Conservation (phyloP, 2,888 invertebrate species). For the Clivina fossor region DNA sequence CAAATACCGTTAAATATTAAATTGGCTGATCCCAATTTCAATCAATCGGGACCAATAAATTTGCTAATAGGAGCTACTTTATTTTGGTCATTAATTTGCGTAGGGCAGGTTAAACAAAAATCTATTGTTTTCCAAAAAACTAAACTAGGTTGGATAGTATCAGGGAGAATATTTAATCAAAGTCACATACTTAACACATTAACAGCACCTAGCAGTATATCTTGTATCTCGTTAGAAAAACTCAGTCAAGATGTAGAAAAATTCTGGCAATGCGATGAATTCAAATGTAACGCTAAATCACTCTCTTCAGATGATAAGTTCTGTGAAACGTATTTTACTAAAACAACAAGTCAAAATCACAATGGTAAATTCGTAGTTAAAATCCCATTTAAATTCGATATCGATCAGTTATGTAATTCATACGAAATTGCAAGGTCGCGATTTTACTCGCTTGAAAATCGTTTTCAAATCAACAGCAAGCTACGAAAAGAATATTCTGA, state of each 20-base stretch:
- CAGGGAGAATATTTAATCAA: too few relatives aligned
- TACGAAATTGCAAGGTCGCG: too few relatives aligned
- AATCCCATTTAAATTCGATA: background rate
- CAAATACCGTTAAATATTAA: too few relatives aligned
- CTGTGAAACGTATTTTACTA: background rate
- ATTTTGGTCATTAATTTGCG: background rate
- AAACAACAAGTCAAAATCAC: background rate
- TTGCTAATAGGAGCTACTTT: background rate
- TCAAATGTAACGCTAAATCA: background rate
- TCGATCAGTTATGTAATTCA: background rate
- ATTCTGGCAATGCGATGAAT: background rate
- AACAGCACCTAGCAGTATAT: too few relatives aligned
- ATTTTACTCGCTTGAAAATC: too few relatives aligned
- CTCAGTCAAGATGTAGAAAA: too few relatives aligned
- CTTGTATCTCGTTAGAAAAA: too few relatives aligned
- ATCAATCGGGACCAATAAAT: background rate
- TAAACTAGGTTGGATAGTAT: constrained; percentile 1
- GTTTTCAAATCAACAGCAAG: too few relatives aligned
- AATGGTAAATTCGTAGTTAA: background rate
- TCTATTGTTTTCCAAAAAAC: background rate
- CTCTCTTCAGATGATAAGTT: background rate
- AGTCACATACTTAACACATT: too few relatives aligned
- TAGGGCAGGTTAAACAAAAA: background rate
- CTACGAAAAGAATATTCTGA: background rate
- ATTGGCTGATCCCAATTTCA: background rate